These are phyloP conservation scores for Drosophila eugracilis DNA, from an alignment of 1,140 invertebrate genomes.

Conservation along the genomic window DNA sequence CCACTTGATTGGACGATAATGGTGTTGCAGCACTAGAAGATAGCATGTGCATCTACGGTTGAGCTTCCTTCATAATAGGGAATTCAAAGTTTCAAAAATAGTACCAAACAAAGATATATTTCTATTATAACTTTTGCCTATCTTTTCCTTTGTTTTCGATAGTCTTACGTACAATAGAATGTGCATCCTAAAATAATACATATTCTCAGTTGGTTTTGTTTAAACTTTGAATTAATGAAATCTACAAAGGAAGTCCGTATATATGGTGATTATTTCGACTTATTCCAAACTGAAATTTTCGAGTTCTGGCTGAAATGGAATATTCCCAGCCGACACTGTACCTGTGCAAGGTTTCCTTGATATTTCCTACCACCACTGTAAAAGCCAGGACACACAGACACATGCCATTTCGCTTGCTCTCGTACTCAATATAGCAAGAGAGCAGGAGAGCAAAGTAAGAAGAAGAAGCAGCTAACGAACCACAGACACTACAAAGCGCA, in stretches of 20 bases:
- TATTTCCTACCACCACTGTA: constrained; percentile 30
- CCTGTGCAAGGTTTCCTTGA: constrained; percentile 32
- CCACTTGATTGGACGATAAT: constrained; percentile 60
- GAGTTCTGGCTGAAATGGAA: constrained; percentile 1
- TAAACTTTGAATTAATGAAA: background rate
- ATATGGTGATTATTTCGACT: background rate
- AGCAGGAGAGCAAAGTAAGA: too few species aligned
- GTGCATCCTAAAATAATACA: background rate
- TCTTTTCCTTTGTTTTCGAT: background rate
- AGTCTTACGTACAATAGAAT: background rate
- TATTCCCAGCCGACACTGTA: constrained; percentile 37
- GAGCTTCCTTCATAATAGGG: background rate
- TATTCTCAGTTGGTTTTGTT: background rate
- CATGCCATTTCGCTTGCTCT: constrained; percentile 20
- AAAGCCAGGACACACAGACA: constrained; percentile 47
- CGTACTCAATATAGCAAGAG: background rate
- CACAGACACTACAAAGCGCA: constrained; percentile 72
- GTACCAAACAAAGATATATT: too few species aligned
- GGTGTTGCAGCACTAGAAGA: constrained; percentile 19
- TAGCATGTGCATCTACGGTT: constrained; percentile 13
- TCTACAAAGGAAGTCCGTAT: background rate
- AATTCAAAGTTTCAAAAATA: background rate
- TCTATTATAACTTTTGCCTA: background rate
- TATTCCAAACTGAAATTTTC: background rate
- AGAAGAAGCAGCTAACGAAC: constrained; percentile 32